Evolutionary conservation across 2,113 vertebrate genomes (phyloP), one percentile per base, ranked within the genome.

Genomic region (Hippocampus comes): DNA sequence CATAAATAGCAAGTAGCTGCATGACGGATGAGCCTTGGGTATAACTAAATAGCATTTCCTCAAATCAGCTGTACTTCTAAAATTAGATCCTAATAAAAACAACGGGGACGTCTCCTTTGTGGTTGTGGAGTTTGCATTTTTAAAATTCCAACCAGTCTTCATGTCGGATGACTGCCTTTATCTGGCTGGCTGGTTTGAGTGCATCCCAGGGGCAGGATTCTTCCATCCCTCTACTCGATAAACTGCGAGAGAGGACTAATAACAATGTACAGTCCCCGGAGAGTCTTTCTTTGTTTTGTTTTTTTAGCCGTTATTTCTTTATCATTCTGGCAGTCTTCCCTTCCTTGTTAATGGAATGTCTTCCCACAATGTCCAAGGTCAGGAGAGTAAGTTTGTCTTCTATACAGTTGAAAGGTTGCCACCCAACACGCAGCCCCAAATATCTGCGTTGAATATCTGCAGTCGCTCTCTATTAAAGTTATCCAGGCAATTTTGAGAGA

Each of bases 111-210:
- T 42, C 70, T 82, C 82, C 83, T 89, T 89, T 87, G 82, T 68
- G 71, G 78, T 53, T 78, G 78, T 71, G 63, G 64, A 68, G 63
- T 66, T 74, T 76, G 64, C 60, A 55, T 73, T 78, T 89, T 89
- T 88, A 75, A 83, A 87, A 90, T 90, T 87, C 86, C 84, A 81
- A 78, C 74, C 78, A 85, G 82, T 78, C 81, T 75, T 42, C 63
- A 67, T 74, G 43, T 61, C 38, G 61, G 63, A 21, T 41, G 55
- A 23, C 41, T 8, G 75, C 85, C 82, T 88, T 84, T 74, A 86
- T 86, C 84, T 80, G 84, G 64, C 63, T 17, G 74, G 75, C 86
- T 79, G 81, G 84, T 87, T 90, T 78, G 85, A 79, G 87, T 70
- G 78, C 75, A 70, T 68, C 63, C 59, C 25, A 55, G 78, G 84